These are phyloP conservation scores for Stenoptilia bipunctidactyla DNA, from an alignment of 2,888 invertebrate species.

Conservation along the genomic window DNA sequence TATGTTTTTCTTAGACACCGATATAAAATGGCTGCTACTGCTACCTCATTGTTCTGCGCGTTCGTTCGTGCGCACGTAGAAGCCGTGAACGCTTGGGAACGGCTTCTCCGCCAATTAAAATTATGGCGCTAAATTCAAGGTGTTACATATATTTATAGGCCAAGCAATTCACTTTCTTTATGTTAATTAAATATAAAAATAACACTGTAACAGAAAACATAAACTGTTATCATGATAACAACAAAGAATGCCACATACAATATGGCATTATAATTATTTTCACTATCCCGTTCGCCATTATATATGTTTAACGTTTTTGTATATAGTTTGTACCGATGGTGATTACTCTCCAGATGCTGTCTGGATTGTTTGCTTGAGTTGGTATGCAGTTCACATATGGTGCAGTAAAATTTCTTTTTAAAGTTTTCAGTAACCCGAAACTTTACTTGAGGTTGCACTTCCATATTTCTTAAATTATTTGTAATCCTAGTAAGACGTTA, in stretches of 20 bases:
- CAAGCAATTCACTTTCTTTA: neutral
- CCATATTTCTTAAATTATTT: no score
- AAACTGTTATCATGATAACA: conserved; percentile 36
- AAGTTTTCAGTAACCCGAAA: no score
- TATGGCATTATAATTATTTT: conserved; percentile 26
- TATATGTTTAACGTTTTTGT: conserved; percentile 31
- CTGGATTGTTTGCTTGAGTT: conserved; percentile 55
- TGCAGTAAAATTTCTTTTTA: conserved; percentile 36
- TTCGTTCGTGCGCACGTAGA: conserved; percentile 72
- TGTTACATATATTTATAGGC: neutral
- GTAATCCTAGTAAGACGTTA: no score
- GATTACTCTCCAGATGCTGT: conserved; percentile 53
- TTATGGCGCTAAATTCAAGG: conserved; percentile 71
- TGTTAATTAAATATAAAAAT: neutral
- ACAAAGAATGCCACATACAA: conserved; percentile 40
- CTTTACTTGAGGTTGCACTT: no score
- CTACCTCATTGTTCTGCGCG: conserved; percentile 73
- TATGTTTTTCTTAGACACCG: conserved; percentile 72
- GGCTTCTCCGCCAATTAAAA: conserved; percentile 71
- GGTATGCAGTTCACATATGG: conserved; percentile 41
- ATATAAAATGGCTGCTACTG: conserved; percentile 73
- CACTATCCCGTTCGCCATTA: conserved; percentile 19
- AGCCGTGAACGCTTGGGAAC: conserved; percentile 72
- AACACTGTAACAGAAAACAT: conserved; percentile 34
- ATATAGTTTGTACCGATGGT: conserved; percentile 43